Evolutionary conservation across 2,113 vertebrate species (phyloP), one percentile per base, ranked within the genome.

Genomic region (Quiscalus mexicanus): DNA sequence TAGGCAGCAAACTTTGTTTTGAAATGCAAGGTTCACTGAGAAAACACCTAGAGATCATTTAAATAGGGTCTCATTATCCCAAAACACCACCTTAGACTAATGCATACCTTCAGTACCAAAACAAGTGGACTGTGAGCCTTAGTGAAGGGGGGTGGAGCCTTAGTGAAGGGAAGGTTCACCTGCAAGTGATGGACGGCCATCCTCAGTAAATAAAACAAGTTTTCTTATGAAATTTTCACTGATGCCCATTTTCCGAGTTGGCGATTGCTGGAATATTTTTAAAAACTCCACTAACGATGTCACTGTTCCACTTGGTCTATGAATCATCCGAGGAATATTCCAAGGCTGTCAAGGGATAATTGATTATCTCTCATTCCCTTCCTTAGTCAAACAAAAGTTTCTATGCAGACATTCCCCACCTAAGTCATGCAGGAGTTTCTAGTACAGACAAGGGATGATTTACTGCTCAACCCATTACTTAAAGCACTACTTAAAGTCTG

Each of bases 81-180:
- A 39, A 39, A 58, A 21, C 31, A 13, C 3, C 1, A 6, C 47
- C 15, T 65, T 13, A 56, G 12, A 21, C 5, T 35, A 49, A 35
- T 11, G 10, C 0, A 1, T 22, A 10, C 37, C 25, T n/a, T 89
- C 24, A 49, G 5, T 9, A 31, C 9, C 17, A 69, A 59, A 84
- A 63, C 39, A 22, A 76, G 3, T 55, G 20, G 56, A 53, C 27
- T 41, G 10, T 41, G 22, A 67, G 21, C 10, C 4, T 37, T 23
- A 20, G 14, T 15, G 6, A 24, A 12, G 7, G 4, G 3, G 37
- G 9, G 9, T 37, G 37, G 22, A 67, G 21, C 10, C 4, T 37
- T 23, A 20, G 14, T 15, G 6, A 24, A 12, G 9, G 4, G 3
- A 39, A 0, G 3, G 4, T 25, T 59, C 0, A 0, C 37, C 13